These are phyloP conservation scores for Rhagium mordax DNA, from an alignment of 2,888 invertebrate species.

Conservation along the genomic window DNA sequence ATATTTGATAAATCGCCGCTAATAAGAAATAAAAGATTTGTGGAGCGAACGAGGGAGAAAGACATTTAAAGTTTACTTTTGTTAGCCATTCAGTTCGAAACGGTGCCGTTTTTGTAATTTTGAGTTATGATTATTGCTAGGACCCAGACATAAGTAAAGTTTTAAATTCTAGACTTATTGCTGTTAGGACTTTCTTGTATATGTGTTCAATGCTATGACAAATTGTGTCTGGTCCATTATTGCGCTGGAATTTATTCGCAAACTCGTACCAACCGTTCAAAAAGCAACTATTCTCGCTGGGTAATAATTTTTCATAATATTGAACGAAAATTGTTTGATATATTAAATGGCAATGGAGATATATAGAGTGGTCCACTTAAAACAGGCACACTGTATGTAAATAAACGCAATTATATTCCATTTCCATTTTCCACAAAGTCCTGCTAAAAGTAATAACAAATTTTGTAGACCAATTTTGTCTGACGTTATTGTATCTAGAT, in stretches of 20 bases:
- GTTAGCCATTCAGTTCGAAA: slow-evolving; percentile 39
- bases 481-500: no score
- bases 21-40: slow-evolving; percentile 25
- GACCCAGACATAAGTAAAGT: slow-evolving; percentile 56
- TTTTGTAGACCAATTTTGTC: no score
- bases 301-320: slow-evolving; percentile 3
- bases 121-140: slow-evolving; percentile 59
- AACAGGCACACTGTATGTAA: no score
- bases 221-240: slow-evolving; percentile 37
- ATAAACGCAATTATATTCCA: no score
- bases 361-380: no score
- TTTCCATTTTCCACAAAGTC: no score
- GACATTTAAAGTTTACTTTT: slow-evolving; percentile 36
- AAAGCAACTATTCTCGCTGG: slow-evolving; percentile 20
- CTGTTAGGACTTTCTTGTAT: slow-evolving; percentile 54
- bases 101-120: slow-evolving; percentile 53
- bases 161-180: slow-evolving; percentile 55
- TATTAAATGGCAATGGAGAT: no score
- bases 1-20: slow-evolving; percentile 18
- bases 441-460: no score
- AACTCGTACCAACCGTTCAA: slow-evolving; percentile 6
- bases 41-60: slow-evolving; percentile 26
- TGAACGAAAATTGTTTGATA: neutral
- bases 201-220: slow-evolving; percentile 41
- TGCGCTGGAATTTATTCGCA: slow-evolving; percentile 25